Base-by-base conservation (phyloP, 2,888 invertebrate genomes). In the Scaptomyza caliginosa region DNA sequence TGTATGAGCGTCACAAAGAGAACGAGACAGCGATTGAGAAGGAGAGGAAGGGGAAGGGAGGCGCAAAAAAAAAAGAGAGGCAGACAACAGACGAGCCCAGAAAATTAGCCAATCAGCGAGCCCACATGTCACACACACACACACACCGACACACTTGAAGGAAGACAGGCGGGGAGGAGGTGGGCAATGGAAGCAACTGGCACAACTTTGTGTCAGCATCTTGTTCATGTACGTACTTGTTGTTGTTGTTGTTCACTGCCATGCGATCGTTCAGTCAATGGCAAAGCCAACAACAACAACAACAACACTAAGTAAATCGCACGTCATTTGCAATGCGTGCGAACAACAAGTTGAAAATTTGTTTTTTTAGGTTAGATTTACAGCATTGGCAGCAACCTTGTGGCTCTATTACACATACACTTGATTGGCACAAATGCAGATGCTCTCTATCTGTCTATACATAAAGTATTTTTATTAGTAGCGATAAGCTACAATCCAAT, bases 91-190 rank as follows among this genome's bases (percentile, higher is more conserved):
- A 81, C 80, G 80, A 84, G 80, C 80, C 80, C 80, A 81, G 76
- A 81, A 84, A 81, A 71, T 68, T 78, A 55, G 60, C 80, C 80
- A 81, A 81, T 81, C 84, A 70, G 65, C 64, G 64, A 36, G 55
- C 67, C 57, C 63, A 63, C 68, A 28, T 21, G 4, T 17, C 26
- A 17, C 13, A 10, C n/a, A n/a, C n/a, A n/a, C n/a, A n/a, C n/a
- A n/a, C n/a, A n/a, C n/a, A n/a, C n/a, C n/a, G n/a, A n/a, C n/a
- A n/a, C 32, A 32, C 13, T 32, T 32, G 13, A 5, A 16, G 10
- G 0, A 0, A 4, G 17, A n/a, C 3, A 2, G 4, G 13, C 19
- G 13, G 11, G 4, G 1, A 16, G 3, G 1, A 11, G n/a, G 39
- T 6, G 24, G 26, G 36, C n/a, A 7, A 16, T 1, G 38, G 7